Evolutionary conservation across 1,140 invertebrate species (phyloP), one percentile per base, ranked within the genome.

Genomic region (Cepaea nemoralis): DNA sequence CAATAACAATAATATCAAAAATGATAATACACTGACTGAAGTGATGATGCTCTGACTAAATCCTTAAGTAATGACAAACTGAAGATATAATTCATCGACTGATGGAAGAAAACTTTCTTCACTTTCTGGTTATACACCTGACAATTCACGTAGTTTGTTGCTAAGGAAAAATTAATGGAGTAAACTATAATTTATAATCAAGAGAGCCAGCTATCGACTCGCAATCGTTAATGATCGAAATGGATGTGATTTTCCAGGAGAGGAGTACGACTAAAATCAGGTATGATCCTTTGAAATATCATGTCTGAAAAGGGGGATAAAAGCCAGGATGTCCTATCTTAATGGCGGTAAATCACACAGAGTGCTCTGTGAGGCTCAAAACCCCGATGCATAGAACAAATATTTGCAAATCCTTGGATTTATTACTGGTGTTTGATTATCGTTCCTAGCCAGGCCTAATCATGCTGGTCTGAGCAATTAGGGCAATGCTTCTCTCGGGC

Each of bases 381-480:
- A 19, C 31, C 16, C 66, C 40, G 0, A 63, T 69, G 59, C 77
- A 79, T 40, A 24, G 37, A 33, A 55, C 63, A 79, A 79, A 79
- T 79, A 79, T 79, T 79, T 79, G 63, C 77, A 40, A 69, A 69
- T 79, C 59, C 66, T 77, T 31, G 59, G 66, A 79, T 79, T 79
- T 79, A 79, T 79, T 69, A 39, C 77, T 48, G 50, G n/a, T 79
- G 59, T 79, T 79, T 69, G 66, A 79, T 79, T 67, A 69, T 69
- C 77, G 42, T 48, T 69, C 39, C 59, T 19, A 69, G 14, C 59
- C 24, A 27, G 59, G 59, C 40, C 59, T 79, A 79, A 79, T 79
- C 77, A 79, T 45, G 40, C 12, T 63, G 59, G 77, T 24, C 39
- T 33, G 66, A 79, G 59, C 77, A 79, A 79, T 79, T 79, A 79